These are phyloP conservation scores for Rhea americana DNA, from an alignment of 2,113 vertebrate genomes.

Conservation along the genomic window DNA sequence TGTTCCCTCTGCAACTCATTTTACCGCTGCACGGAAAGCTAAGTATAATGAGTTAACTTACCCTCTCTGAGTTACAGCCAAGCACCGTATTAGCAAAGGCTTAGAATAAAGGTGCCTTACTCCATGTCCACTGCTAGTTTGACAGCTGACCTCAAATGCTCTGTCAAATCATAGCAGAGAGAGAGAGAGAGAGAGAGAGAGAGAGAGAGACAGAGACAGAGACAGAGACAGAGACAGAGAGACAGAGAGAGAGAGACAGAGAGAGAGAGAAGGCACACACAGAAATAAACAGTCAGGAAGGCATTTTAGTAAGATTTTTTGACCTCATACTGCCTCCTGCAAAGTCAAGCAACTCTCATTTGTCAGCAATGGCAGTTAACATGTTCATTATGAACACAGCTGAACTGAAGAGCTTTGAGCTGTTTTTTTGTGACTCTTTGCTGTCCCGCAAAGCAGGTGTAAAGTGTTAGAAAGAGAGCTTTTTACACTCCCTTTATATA, in stretches of 20 bases:
- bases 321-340: background rate
- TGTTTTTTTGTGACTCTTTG: background rate
- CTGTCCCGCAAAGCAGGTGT: background rate
- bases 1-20: constrained; percentile 60
- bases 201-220: background rate
- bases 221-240: background rate
- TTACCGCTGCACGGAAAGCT: constrained; percentile 65
- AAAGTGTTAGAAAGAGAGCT: background rate
- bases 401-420: background rate
- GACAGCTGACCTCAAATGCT: constrained; percentile 20
- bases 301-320: constrained; percentile 8
- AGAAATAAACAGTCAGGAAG: constrained; percentile 13
- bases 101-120: constrained; percentile 40
- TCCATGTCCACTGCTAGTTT: constrained; percentile 23
- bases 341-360: background rate
- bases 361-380: background rate
- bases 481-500: background rate
- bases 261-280: too few species aligned
- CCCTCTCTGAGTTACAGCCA: constrained; percentile 48
- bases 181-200: background rate
- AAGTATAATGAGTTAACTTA: constrained; percentile 58
- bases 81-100: background rate
- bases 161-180: background rate
- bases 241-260: background rate
- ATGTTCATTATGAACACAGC: background rate